Base-by-base conservation (phyloP, 2,888 invertebrate genomes). In the Cynaeus angustus region DNA sequence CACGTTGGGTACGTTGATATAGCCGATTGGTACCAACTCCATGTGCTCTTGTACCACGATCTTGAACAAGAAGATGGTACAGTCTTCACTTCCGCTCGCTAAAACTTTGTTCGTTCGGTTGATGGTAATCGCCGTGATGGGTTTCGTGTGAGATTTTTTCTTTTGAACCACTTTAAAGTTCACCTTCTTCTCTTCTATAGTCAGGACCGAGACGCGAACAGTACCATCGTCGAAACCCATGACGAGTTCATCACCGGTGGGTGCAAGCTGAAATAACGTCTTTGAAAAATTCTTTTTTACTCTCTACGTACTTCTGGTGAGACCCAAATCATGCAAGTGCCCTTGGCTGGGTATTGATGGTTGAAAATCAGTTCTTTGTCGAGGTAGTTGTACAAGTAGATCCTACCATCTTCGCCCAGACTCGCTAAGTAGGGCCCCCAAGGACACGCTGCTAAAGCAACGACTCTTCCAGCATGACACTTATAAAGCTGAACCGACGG, bases 391-490 rank as follows among this genome's bases (percentile, higher is more conserved):
- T 93, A 94, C 1, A 95, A 85, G 74, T 91, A 90, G 1, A 97
- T 80, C 59, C 90, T 88, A 3, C 96, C 93, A 73, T 92, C 93
- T 71, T 86, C 85, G 0, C 95, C 95, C 0, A 93, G 87, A 0
- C 94, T 91, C 2, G 91, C 89, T 1, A 95, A 82, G 71, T 93
- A 90, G 0, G 91, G 88, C 8, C 91, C 90, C 68, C 89, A 87
- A 0, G 94, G 92, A 9, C 94, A 89, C 0, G 89, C 84, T 16
- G 89, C 91, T 81, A 94, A 89, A 2, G 91, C 91, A 0, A 89
- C 86, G 0, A 97, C 88, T 0, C 88, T 85, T 0, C 96, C 95
- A 0, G 95, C 93, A 77, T 96, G 96, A 75, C 91, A 92, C 0
- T 89, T 89, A 74, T 92, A 88, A 1, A 89, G 81, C 74, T 87